Evolutionary conservation across 2,797 vertebrate genomes (phyloP), one percentile per base, ranked within the genome.

Genomic region (Diglossa cyanea): DNA sequence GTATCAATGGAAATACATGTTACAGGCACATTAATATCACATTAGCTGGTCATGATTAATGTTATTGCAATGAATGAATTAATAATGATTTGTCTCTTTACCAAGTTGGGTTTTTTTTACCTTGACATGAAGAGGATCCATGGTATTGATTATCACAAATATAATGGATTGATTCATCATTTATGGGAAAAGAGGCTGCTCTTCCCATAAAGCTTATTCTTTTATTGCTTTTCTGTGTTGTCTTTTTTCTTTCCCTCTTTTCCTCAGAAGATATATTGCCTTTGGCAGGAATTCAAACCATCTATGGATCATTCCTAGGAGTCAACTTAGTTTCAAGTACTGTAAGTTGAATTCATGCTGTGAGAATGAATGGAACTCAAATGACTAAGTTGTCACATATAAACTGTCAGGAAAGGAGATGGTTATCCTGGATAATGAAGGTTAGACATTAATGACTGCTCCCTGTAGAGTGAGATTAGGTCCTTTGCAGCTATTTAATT

Each of bases 121-220:
- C 73, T 96, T 97, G 97, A 98, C 97, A 63, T 96, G 96, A 97
- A 97, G 93, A 98, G 95, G 93, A 97, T 97, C 96, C 96, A 97
- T 96, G 94, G 74, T 95, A 98, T 98, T 97, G 98, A 98, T 98
- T 97, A 98, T 98, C 88, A 97, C 96, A 98, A 97, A 97, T 98
- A 97, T 97, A 98, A 97, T 96, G 95, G 97, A 97, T 98, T 97
- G 97, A 96, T 98, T 98, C 96, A 96, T 97, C 98, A 97, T 97
- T 98, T 98, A 98, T 98, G 97, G 98, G 98, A 98, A 98, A 97
- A 92, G 93, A 95, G 68, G 82, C 91, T 96, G 84, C 90, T 96
- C 95, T 98, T 98, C 97, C 98, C 97, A 98, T 98, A 98, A 98
- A 97, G 88, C 90, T 96, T 90, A 76, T 83, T 80, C 76, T 87